Conservation (phyloP, 2,113 vertebrate genomes). For the Phalacrocorax pelagicus region DNA sequence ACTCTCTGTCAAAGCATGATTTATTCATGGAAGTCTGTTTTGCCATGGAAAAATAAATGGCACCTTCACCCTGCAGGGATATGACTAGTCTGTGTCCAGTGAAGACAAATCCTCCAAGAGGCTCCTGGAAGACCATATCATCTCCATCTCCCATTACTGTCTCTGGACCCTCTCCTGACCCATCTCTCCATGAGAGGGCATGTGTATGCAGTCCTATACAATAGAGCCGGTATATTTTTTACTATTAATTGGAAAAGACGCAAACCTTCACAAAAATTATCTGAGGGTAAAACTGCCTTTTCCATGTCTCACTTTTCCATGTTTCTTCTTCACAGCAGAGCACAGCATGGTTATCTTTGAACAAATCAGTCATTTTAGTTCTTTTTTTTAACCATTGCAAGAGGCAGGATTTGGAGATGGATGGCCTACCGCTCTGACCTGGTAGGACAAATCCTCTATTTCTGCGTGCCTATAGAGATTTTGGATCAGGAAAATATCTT, state of each 20-base stretch:
- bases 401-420: background rate
- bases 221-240: background rate
- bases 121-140: background rate
- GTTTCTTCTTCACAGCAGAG: background rate
- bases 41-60: background rate
- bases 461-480: background rate
- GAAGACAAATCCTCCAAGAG: background rate
- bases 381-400: background rate
- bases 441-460: background rate
- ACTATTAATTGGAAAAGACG: fast-evolving
- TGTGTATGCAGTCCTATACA: fast-evolving
- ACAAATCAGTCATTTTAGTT: background rate
- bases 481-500: background rate
- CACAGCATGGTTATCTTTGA: background rate
- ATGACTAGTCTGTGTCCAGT: background rate
- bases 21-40: background rate
- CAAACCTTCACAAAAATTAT: background rate
- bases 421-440: background rate
- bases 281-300: background rate
- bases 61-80: background rate
- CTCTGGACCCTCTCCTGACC: background rate
- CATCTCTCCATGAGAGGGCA: background rate
- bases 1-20: background rate
- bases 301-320: background rate
- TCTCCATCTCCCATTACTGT: background rate